Evolutionary conservation across 2,797 vertebrate genomes (phyloP).

Genomic region (Pipistrellus pygmaeus): DNA sequence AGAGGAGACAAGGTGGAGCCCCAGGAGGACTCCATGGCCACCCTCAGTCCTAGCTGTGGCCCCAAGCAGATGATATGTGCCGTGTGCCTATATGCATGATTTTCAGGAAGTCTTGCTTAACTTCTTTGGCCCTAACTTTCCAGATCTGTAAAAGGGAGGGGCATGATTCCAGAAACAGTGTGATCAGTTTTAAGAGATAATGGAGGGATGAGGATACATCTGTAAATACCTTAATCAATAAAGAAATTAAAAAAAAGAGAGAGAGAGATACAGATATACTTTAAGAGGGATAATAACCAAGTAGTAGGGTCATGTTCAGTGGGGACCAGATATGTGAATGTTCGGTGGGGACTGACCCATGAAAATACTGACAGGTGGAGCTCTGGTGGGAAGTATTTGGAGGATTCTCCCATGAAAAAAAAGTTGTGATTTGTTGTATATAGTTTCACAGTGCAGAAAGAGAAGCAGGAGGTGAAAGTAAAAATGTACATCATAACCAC

Average conservation of each 20-base stretch:
- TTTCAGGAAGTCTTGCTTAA: slow-evolving; percentile 50
- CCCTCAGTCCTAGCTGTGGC: background rate
- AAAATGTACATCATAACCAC: background rate
- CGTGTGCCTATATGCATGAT: background rate
- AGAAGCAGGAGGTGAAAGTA: background rate
- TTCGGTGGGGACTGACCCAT: background rate
- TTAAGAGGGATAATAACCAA: background rate
- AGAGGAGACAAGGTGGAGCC: background rate
- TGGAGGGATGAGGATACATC: too few species aligned
- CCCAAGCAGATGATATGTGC: background rate
- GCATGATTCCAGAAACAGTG: background rate
- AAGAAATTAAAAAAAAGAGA: too few species aligned
- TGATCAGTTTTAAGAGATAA: slow-evolving; percentile 4
- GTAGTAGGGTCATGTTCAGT: background rate
- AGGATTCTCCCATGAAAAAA: background rate
- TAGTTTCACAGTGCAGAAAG: background rate
- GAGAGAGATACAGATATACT: background rate
- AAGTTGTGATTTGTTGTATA: background rate
- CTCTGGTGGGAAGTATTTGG: too few species aligned
- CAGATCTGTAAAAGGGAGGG: background rate
- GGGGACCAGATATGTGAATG: background rate
- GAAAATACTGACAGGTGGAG: too few species aligned
- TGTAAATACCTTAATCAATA: too few species aligned
- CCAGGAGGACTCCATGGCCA: background rate
- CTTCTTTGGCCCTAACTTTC: slow-evolving; percentile 15